These are phyloP conservation scores for Drosophila trichaetosa DNA, from an alignment of 2,888 invertebrate species.

Conservation along the genomic window DNA sequence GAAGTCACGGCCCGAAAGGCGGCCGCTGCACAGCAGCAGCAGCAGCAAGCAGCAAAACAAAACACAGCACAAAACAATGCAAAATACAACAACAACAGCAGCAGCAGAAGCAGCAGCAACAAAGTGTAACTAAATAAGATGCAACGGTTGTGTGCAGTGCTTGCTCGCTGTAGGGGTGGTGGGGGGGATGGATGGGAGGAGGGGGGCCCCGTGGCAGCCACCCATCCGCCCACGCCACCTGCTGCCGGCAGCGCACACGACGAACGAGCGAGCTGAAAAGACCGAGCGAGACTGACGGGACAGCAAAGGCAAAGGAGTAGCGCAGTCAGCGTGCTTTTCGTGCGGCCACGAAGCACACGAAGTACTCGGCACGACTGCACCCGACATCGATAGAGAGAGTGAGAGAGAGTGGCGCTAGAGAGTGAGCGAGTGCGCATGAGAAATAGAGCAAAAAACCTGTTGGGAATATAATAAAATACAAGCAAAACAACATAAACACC, in stretches of 20 bases:
- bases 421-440: slow-evolving; percentile 53
- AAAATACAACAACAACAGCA: slow-evolving; percentile 74
- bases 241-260: slow-evolving; percentile 69
- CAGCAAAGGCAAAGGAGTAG: slow-evolving; percentile 71
- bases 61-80: slow-evolving; percentile 83
- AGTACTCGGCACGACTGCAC: slow-evolving; percentile 33
- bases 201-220: slow-evolving; percentile 9
- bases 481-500: slow-evolving; percentile 72
- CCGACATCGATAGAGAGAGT: slow-evolving; percentile 35
- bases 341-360: slow-evolving; percentile 35
- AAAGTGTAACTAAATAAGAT: slow-evolving; percentile 79
- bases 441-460: slow-evolving; percentile 49
- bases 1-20: slow-evolving; percentile 70
- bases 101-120: slow-evolving; percentile 43
- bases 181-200: background rate
- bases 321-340: slow-evolving; percentile 46
- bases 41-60: slow-evolving; percentile 67
- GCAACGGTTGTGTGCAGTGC: slow-evolving; percentile 50
- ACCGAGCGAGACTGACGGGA: slow-evolving; percentile 76
- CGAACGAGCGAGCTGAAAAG: slow-evolving; percentile 79
- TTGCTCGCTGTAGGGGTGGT: background rate
- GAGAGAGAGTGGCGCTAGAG: slow-evolving; percentile 14
- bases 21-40: slow-evolving; percentile 53
- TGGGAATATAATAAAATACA: slow-evolving; percentile 75
- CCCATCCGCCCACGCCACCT: slow-evolving; percentile 46